Evolutionary conservation across 2,888 invertebrate species (phyloP), one percentile per base, ranked within the genome.

Genomic region (Pocota personata): DNA sequence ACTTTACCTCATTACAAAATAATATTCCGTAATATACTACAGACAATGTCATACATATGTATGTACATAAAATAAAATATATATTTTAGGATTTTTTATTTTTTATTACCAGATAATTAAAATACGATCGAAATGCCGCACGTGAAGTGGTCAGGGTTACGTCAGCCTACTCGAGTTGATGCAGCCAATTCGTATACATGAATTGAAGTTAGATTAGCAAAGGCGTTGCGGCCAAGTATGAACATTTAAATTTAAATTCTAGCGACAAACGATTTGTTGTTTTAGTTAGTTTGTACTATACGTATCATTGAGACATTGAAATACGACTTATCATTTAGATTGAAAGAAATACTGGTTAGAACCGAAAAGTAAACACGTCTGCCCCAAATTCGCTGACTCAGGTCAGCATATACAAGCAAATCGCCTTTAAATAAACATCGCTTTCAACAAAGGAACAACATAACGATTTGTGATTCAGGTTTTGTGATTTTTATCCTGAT

Each of bases 291-390:
- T 55, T 30, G 14, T 5, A 3, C 27, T 12, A 16, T 19, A n/a
- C n/a, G n/a, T n/a, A 43, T 19, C 55, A 66, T 14, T 48, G 32
- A 60, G 6, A 2, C 32, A 46, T 21, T 35, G 69, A 46, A 57
- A 46, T 35, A 30, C 21, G 71, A 58, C 14, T 30, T 14, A n/a
- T 24, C 24, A n/a, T 19, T 7, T 24, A 14, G 52, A 32, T 69
- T 32, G 30, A 27, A 1, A 16, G 12, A n/a, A 12, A 30, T 32
- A 46, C 24, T 37, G 16, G 8, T 10, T 32, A 16, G 19, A 32
- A 64, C 62, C n/a, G 5, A 27, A 57, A 32, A 30, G 37, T 48
- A 37, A 72, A 57, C 46, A 78, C 32, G 52, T 30, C 37, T 75
- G 60, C 6, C 21, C 48, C 16, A 27, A 69, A 62, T 75, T 37